phyloP scores from a whole-genome alignment of 2,888 invertebrate genomes.

The Drosophila nr. perissopoda region DNA sequence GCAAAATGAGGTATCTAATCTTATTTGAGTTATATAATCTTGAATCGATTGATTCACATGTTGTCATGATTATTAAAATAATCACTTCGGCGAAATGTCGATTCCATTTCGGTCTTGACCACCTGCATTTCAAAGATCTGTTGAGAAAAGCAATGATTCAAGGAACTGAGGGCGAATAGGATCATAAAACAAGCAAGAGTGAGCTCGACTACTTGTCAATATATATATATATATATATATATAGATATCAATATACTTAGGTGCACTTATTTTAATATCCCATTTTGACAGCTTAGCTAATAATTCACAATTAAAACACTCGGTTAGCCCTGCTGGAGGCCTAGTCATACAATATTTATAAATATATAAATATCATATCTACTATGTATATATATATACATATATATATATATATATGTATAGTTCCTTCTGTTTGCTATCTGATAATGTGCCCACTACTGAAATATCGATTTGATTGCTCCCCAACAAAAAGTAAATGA shows the following conservation, averaged over 20 bases:
- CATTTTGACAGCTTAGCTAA: not conserved
- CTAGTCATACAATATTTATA: not conserved
- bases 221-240: not conserved
- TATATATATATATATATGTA: not conserved
- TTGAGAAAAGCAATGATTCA: not conserved
- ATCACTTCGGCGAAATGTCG: not conserved
- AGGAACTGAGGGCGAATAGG: not conserved
- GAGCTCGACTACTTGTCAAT: not conserved
- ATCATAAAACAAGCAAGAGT: not conserved
- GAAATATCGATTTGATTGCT: slow-evolving; percentile 17
- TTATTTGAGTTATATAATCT: not conserved
- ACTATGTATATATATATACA: not conserved
- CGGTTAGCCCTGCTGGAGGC: not conserved
- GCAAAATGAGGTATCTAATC: not conserved
- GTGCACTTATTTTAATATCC: not conserved
- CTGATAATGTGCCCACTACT: slow-evolving; percentile 17
- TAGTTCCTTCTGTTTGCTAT: slow-evolving; percentile 5
- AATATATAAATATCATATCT: not conserved
- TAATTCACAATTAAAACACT: not conserved
- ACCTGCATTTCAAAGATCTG: not conserved
- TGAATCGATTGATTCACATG: not conserved
- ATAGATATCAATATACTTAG: no score
- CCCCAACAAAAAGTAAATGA: not conserved
- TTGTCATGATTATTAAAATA: not conserved
- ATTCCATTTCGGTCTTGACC: not conserved